Evolutionary conservation across 2,888 invertebrate genomes (phyloP).

Genomic region (Rhopalosiphum nymphaeae): DNA sequence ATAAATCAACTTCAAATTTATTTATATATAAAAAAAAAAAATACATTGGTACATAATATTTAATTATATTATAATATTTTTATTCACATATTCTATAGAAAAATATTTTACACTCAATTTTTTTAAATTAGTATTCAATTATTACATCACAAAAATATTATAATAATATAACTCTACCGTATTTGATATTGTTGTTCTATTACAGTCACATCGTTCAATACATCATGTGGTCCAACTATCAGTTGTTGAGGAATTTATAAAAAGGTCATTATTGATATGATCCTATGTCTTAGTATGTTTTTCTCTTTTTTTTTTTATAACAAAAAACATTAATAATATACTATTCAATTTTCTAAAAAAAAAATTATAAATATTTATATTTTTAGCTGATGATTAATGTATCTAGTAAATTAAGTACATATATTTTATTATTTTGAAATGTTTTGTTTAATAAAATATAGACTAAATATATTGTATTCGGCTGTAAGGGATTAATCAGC

Average conservation of each 20-base stretch:
- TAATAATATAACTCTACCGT: background rate
- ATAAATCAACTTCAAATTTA: too few species aligned
- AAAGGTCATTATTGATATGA: background rate
- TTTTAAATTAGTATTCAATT: too few species aligned
- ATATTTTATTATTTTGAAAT: background rate
- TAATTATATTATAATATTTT: too few species aligned
- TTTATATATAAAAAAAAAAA: too few species aligned
- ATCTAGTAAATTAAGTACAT: background rate
- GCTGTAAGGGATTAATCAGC: background rate
- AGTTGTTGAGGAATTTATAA: background rate
- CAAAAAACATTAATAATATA: background rate
- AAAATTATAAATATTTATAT: background rate
- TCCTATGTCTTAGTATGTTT: background rate
- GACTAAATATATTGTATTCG: background rate
- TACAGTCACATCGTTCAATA: background rate
- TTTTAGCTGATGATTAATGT: background rate
- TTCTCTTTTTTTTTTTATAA: background rate
- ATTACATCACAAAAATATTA: too few species aligned
- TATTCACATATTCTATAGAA: too few species aligned
- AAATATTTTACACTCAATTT: too few species aligned
- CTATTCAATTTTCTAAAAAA: background rate
- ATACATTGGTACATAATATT: background rate
- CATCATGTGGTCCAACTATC: conserved; percentile 3
- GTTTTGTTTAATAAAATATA: background rate
- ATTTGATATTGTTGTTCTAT: background rate